Conservation (phyloP, 2,797 vertebrate species). For the Ambastaia sidthimunki region DNA sequence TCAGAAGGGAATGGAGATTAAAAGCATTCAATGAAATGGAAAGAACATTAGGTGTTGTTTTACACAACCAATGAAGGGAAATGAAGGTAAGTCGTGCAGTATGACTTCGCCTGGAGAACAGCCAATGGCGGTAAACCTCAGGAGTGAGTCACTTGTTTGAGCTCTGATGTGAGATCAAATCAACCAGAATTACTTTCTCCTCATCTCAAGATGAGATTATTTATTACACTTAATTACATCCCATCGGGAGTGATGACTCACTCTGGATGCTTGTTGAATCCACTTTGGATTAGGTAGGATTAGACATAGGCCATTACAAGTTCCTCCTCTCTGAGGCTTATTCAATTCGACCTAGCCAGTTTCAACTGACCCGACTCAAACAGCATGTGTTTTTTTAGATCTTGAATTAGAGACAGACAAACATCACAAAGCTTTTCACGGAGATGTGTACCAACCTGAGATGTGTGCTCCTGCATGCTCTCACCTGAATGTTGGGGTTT, state of each 20-base stretch:
- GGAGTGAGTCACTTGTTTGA: slow-evolving; percentile 45
- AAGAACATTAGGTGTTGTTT: background rate
- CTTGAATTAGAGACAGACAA: background rate
- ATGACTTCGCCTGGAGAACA: background rate
- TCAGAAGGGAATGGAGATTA: background rate
- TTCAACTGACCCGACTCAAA: background rate
- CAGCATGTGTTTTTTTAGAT: background rate
- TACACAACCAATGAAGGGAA: background rate
- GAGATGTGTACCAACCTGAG: background rate
- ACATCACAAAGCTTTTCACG: background rate
- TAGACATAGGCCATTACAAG: slow-evolving; percentile 21
- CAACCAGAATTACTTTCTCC: slow-evolving; percentile 45
- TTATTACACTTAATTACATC: slow-evolving; percentile 70
- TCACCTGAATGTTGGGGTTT: slow-evolving; percentile 93
- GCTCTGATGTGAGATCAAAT: slow-evolving; percentile 61
- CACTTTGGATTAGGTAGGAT: slow-evolving; percentile 10
- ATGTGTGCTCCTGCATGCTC: background rate
- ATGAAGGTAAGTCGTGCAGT: background rate
- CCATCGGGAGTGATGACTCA: slow-evolving; percentile 75
- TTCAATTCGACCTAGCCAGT: background rate
- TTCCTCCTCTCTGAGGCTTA: background rate
- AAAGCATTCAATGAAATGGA: background rate
- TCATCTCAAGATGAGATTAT: slow-evolving; percentile 57
- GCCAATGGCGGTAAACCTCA: background rate
- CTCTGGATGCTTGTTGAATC: slow-evolving; percentile 58